Evolutionary conservation across 2,888 invertebrate species (phyloP).

Genomic region (Octodonta nipae): DNA sequence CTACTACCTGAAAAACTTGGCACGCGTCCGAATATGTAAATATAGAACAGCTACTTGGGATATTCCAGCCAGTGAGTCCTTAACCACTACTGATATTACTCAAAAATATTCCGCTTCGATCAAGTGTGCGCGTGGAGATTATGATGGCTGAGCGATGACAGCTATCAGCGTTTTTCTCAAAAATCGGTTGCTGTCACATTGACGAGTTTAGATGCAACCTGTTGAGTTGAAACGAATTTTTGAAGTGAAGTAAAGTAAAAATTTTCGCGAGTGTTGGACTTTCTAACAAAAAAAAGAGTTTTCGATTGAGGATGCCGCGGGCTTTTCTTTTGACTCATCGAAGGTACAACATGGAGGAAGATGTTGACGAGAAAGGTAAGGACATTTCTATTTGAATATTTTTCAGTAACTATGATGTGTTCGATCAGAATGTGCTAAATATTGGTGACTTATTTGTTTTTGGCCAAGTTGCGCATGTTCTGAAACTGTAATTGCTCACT

Average conservation of each 20-base stretch:
- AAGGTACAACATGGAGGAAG: conserved; percentile 39
- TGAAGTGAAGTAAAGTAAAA: too few relatives aligned
- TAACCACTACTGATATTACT: conserved; percentile 1
- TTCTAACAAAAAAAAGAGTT: too few relatives aligned
- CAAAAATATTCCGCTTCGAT: conserved; percentile 1
- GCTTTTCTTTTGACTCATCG: conserved; percentile 51
- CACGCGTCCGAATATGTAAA: conserved; percentile 37
- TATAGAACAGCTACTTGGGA: conserved; percentile 36
- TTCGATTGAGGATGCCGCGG: conserved; percentile 45
- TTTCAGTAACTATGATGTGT: too few relatives aligned
- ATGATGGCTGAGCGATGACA: background rate
- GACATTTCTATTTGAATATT: too few relatives aligned
- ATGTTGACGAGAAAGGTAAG: conserved; percentile 11
- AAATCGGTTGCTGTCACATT: too few relatives aligned
- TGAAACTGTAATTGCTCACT: too few relatives aligned
- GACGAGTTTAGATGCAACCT: conserved; percentile 9
- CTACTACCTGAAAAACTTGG: conserved; percentile 34
- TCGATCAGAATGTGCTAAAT: too few relatives aligned
- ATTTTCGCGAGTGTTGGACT: too few relatives aligned
- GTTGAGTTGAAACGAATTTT: too few relatives aligned
- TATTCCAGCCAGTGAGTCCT: conserved; percentile 30
- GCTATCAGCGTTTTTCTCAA: background rate
- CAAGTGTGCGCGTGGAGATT: background rate
- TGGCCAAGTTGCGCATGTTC: too few relatives aligned
- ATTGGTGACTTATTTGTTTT: too few relatives aligned